Evolutionary conservation across 1,140 invertebrate species (phyloP).

Genomic region (Trypoxylus dichotomus): DNA sequence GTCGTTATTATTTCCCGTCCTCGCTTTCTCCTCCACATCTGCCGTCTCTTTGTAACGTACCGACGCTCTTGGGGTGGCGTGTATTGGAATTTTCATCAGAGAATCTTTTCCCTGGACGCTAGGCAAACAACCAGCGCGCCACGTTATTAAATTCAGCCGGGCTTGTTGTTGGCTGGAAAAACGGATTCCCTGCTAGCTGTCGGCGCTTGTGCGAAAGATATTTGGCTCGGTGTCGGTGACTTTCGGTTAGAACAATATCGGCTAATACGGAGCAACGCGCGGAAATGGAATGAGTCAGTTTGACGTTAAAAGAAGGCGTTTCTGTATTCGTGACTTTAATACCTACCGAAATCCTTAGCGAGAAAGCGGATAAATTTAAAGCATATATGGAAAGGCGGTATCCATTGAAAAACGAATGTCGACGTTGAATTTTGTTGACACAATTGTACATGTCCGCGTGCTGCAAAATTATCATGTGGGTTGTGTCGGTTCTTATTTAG

Average conservation of each 20-base stretch:
- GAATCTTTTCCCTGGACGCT: conserved; percentile 13
- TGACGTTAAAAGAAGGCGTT: neutral
- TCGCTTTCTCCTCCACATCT: neutral
- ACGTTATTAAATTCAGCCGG: conserved; percentile 5
- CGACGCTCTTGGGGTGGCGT: neutral
- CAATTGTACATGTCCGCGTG: too few relatives aligned
- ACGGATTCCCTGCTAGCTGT: conserved; percentile 5
- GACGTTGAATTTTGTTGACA: too few relatives aligned
- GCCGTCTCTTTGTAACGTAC: neutral
- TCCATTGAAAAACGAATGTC: too few relatives aligned
- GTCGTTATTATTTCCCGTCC: neutral
- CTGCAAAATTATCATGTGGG: too few relatives aligned
- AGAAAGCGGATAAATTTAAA: too few relatives aligned
- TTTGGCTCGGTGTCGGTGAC: neutral
- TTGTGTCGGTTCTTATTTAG: too few relatives aligned
- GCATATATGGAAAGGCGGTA: too few relatives aligned
- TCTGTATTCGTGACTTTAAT: too few relatives aligned
- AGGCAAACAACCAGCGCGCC: conserved; percentile 7
- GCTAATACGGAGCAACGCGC: neutral
- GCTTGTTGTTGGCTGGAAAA: conserved; percentile 3
- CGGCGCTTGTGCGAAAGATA: neutral
- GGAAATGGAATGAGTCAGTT: neutral
- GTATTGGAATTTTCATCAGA: conserved; percentile 25
- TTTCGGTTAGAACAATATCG: conserved; percentile 20
- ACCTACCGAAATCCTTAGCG: too few relatives aligned